A percentile compares a stretch with the other conserved stretches of the same genome.
These are phyloP conservation scores for Penaeus vannamei DNA, from an alignment of 1,140 invertebrate species.

Conservation along the genomic window DNA sequence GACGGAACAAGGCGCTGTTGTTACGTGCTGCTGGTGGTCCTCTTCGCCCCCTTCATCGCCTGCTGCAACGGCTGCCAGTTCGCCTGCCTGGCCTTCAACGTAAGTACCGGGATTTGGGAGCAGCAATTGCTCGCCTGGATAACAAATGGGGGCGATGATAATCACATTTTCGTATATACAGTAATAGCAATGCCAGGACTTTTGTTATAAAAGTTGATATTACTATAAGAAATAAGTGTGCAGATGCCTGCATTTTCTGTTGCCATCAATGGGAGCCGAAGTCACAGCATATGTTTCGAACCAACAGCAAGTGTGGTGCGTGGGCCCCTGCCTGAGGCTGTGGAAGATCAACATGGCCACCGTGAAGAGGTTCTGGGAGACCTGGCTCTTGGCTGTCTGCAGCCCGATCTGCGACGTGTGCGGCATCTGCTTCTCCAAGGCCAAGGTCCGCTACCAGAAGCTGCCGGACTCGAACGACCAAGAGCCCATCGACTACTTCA, in stretches of 20 bases:
- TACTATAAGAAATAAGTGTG: not conserved
- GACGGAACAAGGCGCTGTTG: conserved; percentile 79
- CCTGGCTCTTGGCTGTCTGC: conserved; percentile 77
- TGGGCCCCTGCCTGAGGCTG: conserved; percentile 78
- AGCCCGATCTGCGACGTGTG: conserved; percentile 78
- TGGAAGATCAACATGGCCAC: conserved; percentile 79
- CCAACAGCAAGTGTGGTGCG: conserved; percentile 82
- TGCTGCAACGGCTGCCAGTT: conserved; percentile 81
- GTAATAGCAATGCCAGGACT: not conserved
- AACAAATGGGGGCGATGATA: not conserved
- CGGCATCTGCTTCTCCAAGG: conserved; percentile 79
- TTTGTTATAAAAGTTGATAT: not conserved
- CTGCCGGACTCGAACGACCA: conserved; percentile 70
- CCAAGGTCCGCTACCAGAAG: conserved; percentile 76
- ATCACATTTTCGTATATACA: not conserved
- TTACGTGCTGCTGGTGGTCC: conserved; percentile 79
- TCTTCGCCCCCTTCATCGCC: conserved; percentile 80
- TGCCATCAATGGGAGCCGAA: not conserved
- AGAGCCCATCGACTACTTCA: conserved; percentile 52
- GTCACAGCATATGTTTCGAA: conserved; percentile 16
- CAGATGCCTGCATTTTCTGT: not conserved
- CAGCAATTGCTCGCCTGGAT: too few species aligned
- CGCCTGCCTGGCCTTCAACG: conserved; percentile 83
- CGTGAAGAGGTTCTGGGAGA: conserved; percentile 69
- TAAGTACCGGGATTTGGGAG: conserved; percentile 69